A percentile compares a stretch with the other conserved stretches of the same genome.
phyloP scores from a whole-genome alignment of 2,888 invertebrate species.

The Labia minor region DNA sequence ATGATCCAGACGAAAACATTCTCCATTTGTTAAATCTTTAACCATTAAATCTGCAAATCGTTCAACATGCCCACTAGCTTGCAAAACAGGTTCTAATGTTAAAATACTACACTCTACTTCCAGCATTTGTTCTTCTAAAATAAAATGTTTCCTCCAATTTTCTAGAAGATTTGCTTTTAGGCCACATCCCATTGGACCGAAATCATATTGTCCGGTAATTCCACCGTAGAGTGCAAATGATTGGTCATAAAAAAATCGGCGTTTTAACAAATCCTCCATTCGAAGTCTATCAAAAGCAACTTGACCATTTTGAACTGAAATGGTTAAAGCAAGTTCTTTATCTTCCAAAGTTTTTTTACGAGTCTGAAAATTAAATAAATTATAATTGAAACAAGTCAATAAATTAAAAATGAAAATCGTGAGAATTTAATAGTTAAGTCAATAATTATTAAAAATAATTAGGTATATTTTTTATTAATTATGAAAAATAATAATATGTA shows the following conservation, averaged over 20 bases:
- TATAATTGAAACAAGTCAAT: not conserved
- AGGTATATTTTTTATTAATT: no score
- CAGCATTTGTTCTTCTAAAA: conserved; percentile 95
- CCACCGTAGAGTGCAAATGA: conserved; percentile 99
- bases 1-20: conserved; percentile 96
- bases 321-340: conserved; percentile 71
- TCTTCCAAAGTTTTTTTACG: conserved; percentile 88
- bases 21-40: conserved; percentile 89
- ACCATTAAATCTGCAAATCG: conserved; percentile 99
- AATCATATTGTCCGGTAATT: conserved; percentile 81
- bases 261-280: conserved; percentile 93
- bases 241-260: conserved; percentile 95
- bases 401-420: no score
- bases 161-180: conserved; percentile 90
- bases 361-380: conserved; percentile 29
- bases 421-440: no score
- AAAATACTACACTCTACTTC: conserved; percentile 97
- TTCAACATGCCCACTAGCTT: conserved; percentile 98
- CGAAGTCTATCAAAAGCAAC: conserved; percentile 80
- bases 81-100: conserved; percentile 92
- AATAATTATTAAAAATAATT: no score
- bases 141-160: conserved; percentile 90
- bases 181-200: conserved; percentile 99
- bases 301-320: not conserved
- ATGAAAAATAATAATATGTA: no score